Conservation (phyloP, 1,140 invertebrate species). For the Atta cephalotes region DNA sequence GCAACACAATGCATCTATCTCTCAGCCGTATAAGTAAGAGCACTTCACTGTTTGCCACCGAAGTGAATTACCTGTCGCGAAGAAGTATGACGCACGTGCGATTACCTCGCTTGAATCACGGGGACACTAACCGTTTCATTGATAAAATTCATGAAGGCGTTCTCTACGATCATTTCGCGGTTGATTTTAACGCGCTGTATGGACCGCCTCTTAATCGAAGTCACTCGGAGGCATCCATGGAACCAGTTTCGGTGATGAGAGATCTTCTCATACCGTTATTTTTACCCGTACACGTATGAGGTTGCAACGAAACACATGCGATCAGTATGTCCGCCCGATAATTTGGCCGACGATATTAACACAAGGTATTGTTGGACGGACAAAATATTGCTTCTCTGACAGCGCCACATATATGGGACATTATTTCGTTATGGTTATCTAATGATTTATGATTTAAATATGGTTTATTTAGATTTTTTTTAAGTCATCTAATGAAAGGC, state of each 20-base stretch:
- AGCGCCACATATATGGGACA: neutral
- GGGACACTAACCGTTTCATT: neutral
- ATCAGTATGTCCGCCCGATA: neutral
- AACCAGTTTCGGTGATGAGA: slow-evolving; percentile 72
- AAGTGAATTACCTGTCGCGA: slow-evolving; percentile 19
- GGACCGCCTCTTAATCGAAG: slow-evolving; percentile 27
- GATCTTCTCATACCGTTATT: slow-evolving; percentile 70
- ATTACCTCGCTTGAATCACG: neutral
- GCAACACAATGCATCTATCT: slow-evolving; percentile 31
- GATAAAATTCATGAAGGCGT: slow-evolving; percentile 6
- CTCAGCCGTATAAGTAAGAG: neutral
- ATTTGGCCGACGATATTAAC: slow-evolving; percentile 40
- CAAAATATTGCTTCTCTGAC: neutral
- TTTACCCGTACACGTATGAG: slow-evolving; percentile 62
- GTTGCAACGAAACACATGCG: slow-evolving; percentile 42
- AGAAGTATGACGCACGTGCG: neutral
- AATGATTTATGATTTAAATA: neutral
- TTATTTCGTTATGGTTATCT: neutral
- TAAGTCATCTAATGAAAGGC: neutral
- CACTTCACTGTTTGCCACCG: neutral
- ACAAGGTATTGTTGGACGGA: neutral
- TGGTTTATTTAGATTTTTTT: slow-evolving; percentile 5
- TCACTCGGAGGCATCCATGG: slow-evolving; percentile 32
- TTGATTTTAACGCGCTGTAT: slow-evolving; percentile 40
- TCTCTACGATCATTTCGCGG: neutral